These are phyloP conservation scores for Cheilosia grossa DNA, from an alignment of 2,888 invertebrate genomes.

Conservation along the genomic window DNA sequence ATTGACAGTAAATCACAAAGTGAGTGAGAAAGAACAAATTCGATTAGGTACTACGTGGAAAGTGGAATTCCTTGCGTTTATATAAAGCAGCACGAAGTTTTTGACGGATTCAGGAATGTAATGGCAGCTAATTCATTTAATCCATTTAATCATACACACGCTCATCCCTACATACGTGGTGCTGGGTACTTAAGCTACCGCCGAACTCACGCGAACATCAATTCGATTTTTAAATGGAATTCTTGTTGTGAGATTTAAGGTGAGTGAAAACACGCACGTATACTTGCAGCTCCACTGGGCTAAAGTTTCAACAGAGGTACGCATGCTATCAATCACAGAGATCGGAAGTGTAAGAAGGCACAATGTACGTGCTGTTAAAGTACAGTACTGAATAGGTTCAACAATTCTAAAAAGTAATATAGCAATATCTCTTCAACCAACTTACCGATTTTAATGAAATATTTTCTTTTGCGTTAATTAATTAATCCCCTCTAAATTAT, in stretches of 20 bases:
- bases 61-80: conserved; percentile 10
- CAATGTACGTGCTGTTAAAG: not conserved
- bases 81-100: conserved; percentile 35
- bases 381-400: too few species aligned
- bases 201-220: conserved; percentile 32
- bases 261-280: conserved; percentile 46
- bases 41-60: conserved; percentile 46
- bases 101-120: conserved; percentile 41
- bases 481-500: too few species aligned
- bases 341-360: conserved; percentile 1
- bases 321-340: too few species aligned
- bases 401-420: too few species aligned
- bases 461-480: too few species aligned
- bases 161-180: not conserved
- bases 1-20: conserved; percentile 68
- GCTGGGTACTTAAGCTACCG: not conserved
- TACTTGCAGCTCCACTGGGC: conserved; percentile 1
- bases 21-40: conserved; percentile 50
- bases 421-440: too few species aligned
- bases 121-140: conserved; percentile 64
- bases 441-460: too few species aligned
- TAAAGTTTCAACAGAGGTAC: not conserved
- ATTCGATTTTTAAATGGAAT: conserved; percentile 62
- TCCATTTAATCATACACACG: conserved; percentile 18
- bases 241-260: conserved; percentile 41